phyloP scores from a whole-genome alignment of 2,797 vertebrate species.

The Dendrocincla fuliginosa region DNA sequence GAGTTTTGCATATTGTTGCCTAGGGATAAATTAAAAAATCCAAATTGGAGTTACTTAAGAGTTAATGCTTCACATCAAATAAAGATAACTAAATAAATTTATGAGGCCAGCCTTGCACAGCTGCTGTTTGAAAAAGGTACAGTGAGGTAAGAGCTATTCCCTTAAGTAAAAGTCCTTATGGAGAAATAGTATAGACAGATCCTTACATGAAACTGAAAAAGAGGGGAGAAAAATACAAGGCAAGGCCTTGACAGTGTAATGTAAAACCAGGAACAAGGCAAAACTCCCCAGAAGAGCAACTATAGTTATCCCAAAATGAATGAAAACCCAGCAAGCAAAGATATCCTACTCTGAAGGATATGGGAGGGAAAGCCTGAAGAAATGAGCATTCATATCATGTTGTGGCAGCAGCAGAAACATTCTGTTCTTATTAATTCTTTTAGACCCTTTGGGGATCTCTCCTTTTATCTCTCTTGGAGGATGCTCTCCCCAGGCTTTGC shows the following conservation, averaged over 20 bases:
- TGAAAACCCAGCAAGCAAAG: background rate
- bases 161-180: background rate
- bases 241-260: background rate
- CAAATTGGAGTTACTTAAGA: background rate
- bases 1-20: accelerated
- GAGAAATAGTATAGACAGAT: background rate
- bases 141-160: background rate
- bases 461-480: background rate
- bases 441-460: background rate
- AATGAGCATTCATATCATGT: accelerated
- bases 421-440: background rate
- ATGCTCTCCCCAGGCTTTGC: background rate
- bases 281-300: background rate
- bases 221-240: background rate
- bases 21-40: background rate
- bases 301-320: background rate
- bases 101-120: background rate
- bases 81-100: background rate
- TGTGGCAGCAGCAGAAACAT: background rate
- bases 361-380: background rate
- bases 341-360: background rate
- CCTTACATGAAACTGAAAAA: background rate
- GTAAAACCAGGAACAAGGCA: background rate
- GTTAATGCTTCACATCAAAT: background rate
- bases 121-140: background rate